These are phyloP conservation scores for Torymus auratus DNA, from an alignment of 2,888 invertebrate genomes.

Conservation along the genomic window DNA sequence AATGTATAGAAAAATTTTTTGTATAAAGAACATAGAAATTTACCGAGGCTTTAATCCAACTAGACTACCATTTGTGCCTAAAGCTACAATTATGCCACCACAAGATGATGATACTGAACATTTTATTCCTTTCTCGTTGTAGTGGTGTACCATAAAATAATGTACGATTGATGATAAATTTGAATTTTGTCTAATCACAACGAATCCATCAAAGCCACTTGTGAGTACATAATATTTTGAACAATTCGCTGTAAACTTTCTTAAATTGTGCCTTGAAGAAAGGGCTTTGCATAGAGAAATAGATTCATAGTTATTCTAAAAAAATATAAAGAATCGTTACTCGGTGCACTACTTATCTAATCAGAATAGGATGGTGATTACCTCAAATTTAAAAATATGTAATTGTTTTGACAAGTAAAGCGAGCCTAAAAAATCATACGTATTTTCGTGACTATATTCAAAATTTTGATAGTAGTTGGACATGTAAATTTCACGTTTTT, in stretches of 20 bases:
- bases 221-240: constrained; percentile 70
- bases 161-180: constrained; percentile 67
- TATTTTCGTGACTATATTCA: constrained; percentile 57
- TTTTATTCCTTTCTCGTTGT: constrained; percentile 76
- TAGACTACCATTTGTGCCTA: constrained; percentile 76
- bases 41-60: constrained; percentile 55
- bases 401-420: constrained; percentile 68
- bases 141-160: constrained; percentile 75
- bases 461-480: constrained; percentile 60
- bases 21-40: background rate
- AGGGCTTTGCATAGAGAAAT: constrained; percentile 60
- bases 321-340: constrained; percentile 11
- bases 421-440: constrained; percentile 61
- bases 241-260: constrained; percentile 69
- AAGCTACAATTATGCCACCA: constrained; percentile 71
- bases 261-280: constrained; percentile 74
- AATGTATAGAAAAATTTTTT: background rate
- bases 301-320: constrained; percentile 62
- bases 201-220: constrained; percentile 76
- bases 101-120: constrained; percentile 76
- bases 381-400: constrained; percentile 65
- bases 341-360: background rate
- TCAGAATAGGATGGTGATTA: constrained; percentile 35
- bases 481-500: constrained; percentile 59
- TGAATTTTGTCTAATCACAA: constrained; percentile 70